A percentile compares a stretch with the other conserved stretches of the same genome.
Conservation (phyloP, 2,797 vertebrate species). For the Yasuhikotakia modesta region DNA sequence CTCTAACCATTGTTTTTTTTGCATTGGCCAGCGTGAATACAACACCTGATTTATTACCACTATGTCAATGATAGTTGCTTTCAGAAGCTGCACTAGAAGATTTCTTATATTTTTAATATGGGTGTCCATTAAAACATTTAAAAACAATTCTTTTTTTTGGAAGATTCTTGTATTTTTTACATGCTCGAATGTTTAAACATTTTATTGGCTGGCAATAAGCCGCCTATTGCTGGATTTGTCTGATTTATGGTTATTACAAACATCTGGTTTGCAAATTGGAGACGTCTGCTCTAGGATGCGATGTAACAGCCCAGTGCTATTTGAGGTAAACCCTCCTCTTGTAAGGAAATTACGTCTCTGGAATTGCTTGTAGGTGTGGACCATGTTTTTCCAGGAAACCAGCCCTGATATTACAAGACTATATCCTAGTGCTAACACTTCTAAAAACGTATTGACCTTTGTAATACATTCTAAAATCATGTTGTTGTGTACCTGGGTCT, state of each 20-base stretch:
- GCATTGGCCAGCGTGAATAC: neutral
- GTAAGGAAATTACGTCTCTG: neutral
- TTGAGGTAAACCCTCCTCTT: slow-evolving; percentile 17
- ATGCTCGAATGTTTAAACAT: neutral
- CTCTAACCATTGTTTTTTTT: neutral
- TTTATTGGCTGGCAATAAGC: neutral
- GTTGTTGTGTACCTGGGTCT: too few relatives aligned
- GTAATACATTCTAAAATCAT: too few relatives aligned
- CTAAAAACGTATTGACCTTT: neutral
- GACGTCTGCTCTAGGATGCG: neutral
- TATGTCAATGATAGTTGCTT: too few relatives aligned
- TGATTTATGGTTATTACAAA: neutral
- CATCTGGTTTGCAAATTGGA: slow-evolving; percentile 9
- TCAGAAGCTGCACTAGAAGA: too few relatives aligned
- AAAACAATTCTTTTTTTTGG: neutral
- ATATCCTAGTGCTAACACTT: neutral
- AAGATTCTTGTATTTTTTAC: neutral
- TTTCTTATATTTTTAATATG: too few relatives aligned
- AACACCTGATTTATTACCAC: neutral
- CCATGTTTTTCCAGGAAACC: neutral
- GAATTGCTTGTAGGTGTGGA: slow-evolving; percentile 22
- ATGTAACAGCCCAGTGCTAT: neutral
- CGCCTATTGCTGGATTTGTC: neutral
- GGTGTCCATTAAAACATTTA: too few relatives aligned
- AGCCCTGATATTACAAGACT: neutral